Base-by-base conservation (phyloP, 2,113 vertebrate species). In the Hyla sarda region DNA sequence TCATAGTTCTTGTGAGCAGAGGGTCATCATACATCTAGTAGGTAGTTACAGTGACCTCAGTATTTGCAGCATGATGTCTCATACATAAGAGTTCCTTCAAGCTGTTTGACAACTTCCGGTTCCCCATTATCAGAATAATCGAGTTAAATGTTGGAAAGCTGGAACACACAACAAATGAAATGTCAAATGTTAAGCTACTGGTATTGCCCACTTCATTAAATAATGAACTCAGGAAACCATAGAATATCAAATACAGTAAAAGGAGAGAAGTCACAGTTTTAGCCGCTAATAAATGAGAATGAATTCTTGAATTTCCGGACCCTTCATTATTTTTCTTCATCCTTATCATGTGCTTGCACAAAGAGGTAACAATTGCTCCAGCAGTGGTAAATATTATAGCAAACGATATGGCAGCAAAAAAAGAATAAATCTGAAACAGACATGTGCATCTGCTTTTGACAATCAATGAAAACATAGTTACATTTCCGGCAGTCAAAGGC, bases 251-350 rank as follows among this genome's bases (percentile, higher is more conserved):
- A 28, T 86, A 56, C n/a, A 80, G 34, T 21, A 86, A 1, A 17
- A 86, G 47, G 2, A 86, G 62, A 17, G 32, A 71, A 56, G 84
- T 80, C n/a, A 86, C 58, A 6, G 84, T 86, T 80, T 58, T 86
- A 5, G 32, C 65, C 12, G 84, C 76, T 21, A 62, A 34, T 45
- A 86, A 30, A 25, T 86, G 84, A 37, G 75, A 79, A 14, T 25
- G 28, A 10, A 86, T 17, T 69, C 60, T 56, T 12, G 23, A 13
- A 34, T 65, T 78, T 25, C 48, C 28, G 19, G 19, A 34, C 19
- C n/a, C 60, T 67, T 65, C 60, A 23, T 45, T 80, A 62, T 48
- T 80, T 21, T 69, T 32, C 19, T n/a, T 54, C 62, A 80, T 79
- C 4, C 12, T n/a, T 13, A 25, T 71, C 76, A 86, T 86, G 45